Evolutionary conservation across 2,888 invertebrate genomes (phyloP), one percentile per base, ranked within the genome.

Genomic region (Melanostoma mellinum): DNA sequence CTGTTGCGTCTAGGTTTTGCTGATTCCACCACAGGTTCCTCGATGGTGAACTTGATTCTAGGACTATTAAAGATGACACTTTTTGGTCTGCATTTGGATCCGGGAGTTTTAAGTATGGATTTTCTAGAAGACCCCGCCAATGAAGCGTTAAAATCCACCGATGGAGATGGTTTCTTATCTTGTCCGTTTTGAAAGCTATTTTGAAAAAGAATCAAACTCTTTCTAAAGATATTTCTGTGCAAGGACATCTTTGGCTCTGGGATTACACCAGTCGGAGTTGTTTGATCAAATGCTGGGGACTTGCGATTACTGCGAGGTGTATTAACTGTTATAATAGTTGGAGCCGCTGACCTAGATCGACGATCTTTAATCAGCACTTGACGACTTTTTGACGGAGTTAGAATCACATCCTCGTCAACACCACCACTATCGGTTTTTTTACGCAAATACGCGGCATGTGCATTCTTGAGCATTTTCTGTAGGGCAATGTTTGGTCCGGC

Each of bases 21-120:
- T 48, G 35, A 5, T 36, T 87, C 86, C 6, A 76, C 85, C 35
- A 80, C 79, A 9, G 79, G 80, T 4, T 86, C 88, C 35, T 88
- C 88, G 5, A 87, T 61, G 0, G 88, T 87, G 63, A 90, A 90
- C 53, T 88, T 85, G 38, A 89, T 88, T 1, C 87, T 88, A 8
- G 89, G 88, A 4, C 89, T 88, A 69, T 89, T 89, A 63, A 90
- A 90, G 9, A 88, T 65, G 6, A 90, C 89, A 40, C 86, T 88
- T 3, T 86, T 88, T 3, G 77, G 75, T 3, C 48, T 87, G 1
- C 86, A 84, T 58, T 87, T 86, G 0, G 85, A 81, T 1, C 89
- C 90, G 0, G 90, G 90, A 0, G 90, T 90, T 74, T 90, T 90
- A 0, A 90, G 68, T 30, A 90, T 90, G 0, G 90, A 89, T 67